Base-by-base conservation (phyloP, 2,888 invertebrate species). In the Melikaiella ostensackeni region DNA sequence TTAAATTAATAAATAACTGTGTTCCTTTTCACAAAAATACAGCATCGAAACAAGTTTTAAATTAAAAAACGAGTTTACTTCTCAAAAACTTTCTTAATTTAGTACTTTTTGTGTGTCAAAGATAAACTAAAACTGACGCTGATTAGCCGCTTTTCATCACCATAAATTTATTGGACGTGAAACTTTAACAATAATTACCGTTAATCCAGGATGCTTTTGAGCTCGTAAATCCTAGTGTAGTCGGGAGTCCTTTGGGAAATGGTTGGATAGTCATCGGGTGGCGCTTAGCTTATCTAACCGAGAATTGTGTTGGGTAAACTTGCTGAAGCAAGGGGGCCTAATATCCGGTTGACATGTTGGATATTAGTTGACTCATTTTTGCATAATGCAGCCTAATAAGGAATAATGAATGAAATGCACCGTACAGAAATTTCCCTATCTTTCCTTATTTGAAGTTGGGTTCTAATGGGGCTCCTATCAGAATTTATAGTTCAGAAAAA, bases 381-480 rank as follows among this genome's bases (percentile, higher is more conserved):
- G 88, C 88, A 89, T 89, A 89, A 88, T 87, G 84, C 84, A 85
- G 84, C 84, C 85, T 87, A 89, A 88, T 88, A 88, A 88, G 87
- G 81, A 83, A 85, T 89, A 89, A 89, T 88, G 85, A 89, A 88
- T 85, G 87, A 85, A 88, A 86, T 81, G 30, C n/a, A n/a, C 30
- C 30, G 30, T 30, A 30, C 30, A n/a, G n/a, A n/a, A n/a, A n/a
- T n/a, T n/a, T n/a, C n/a, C n/a, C n/a, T n/a, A n/a, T n/a, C n/a
- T n/a, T n/a, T n/a, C n/a, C n/a, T n/a, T n/a, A n/a, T n/a, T n/a
- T n/a, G n/a, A n/a, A n/a, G n/a, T n/a, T n/a, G n/a, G n/a, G n/a
- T n/a, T n/a, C n/a, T n/a, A n/a, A n/a, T n/a, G n/a, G n/a, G n/a
- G n/a, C n/a, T n/a, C n/a, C n/a, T n/a, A n/a, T n/a, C n/a, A n/a